Conservation (phyloP, 2,797 vertebrate genomes). For the Sebastes umbrosus region DNA sequence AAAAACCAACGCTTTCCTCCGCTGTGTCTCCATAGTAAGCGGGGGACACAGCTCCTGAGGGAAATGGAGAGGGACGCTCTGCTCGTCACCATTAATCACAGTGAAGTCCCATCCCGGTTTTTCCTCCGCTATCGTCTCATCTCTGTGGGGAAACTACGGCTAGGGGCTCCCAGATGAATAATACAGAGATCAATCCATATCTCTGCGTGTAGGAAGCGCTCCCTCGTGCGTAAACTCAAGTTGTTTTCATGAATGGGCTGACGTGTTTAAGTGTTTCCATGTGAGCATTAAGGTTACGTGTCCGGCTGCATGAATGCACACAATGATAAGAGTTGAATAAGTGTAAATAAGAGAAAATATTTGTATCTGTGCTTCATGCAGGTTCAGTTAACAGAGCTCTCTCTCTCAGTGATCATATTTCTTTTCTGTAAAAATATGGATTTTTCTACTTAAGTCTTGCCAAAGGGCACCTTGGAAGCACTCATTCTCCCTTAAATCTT, state of each 20-base stretch:
- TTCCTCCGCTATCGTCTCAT: constrained; percentile 13
- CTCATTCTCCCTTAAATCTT: neutral
- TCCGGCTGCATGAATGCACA: neutral
- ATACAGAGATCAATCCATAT: constrained; percentile 4
- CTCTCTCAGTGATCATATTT: neutral
- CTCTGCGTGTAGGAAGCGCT: rapidly evolving
- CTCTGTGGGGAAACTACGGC: constrained; percentile 31
- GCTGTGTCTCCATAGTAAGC: neutral
- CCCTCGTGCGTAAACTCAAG: neutral
- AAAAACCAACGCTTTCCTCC: neutral
- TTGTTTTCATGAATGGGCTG: neutral
- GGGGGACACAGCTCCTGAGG: neutral
- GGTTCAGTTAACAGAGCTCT: neutral
- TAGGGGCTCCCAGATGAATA: constrained; percentile 9
- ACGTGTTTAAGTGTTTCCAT: neutral
- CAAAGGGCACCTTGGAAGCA: neutral
- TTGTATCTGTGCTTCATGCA: neutral
- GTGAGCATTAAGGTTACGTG: neutral
- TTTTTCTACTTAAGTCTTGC: neutral
- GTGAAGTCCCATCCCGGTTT: neutral
- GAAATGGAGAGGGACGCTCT: neutral
- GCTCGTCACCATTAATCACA: constrained; percentile 41
- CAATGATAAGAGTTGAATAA: neutral
- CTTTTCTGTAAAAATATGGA: neutral
- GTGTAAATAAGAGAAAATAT: neutral